Conservation (phyloP, 2,888 invertebrate species). For the Melieria omissa region DNA sequence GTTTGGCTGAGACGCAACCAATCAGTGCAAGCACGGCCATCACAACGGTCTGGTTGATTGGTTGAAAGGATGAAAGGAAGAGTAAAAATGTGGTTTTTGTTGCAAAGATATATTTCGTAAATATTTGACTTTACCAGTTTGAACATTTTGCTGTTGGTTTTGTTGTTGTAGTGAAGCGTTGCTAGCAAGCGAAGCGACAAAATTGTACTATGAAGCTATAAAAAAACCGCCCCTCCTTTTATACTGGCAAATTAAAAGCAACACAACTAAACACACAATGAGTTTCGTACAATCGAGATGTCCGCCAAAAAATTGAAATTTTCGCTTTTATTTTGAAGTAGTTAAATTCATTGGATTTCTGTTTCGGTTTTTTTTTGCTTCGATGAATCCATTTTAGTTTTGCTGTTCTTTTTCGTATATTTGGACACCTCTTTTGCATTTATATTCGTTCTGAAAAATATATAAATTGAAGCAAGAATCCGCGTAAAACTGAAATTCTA, state of each 20-base stretch:
- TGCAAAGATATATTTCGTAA: conserved; percentile 5
- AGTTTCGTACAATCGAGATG: conserved; percentile 37
- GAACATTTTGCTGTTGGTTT: conserved; percentile 55
- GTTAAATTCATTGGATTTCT: too few relatives aligned
- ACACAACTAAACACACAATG: conserved; percentile 9
- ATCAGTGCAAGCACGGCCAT: conserved; percentile 64
- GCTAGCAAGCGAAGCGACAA: conserved; percentile 45
- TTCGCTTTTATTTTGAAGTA: too few relatives aligned
- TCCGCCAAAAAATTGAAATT: conserved; percentile 45
- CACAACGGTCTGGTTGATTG: conserved; percentile 60
- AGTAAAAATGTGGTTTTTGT: conserved; percentile 16
- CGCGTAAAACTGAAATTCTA: not conserved
- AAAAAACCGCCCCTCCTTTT: conserved; percentile 49
- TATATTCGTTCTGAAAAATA: too few relatives aligned
- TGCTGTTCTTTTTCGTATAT: not conserved
- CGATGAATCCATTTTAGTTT: not conserved
- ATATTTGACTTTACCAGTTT: conserved; percentile 50
- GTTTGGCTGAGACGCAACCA: conserved; percentile 69
- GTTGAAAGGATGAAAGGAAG: conserved; percentile 21
- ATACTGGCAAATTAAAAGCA: conserved; percentile 47
- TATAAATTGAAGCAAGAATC: not conserved
- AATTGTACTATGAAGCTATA: conserved; percentile 50
- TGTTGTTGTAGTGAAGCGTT: conserved; percentile 27
- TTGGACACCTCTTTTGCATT: too few relatives aligned
- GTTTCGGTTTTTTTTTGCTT: too few relatives aligned